These are phyloP conservation scores for Drosophila nigritarsus DNA, from an alignment of 2,888 invertebrate genomes.

Conservation along the genomic window DNA sequence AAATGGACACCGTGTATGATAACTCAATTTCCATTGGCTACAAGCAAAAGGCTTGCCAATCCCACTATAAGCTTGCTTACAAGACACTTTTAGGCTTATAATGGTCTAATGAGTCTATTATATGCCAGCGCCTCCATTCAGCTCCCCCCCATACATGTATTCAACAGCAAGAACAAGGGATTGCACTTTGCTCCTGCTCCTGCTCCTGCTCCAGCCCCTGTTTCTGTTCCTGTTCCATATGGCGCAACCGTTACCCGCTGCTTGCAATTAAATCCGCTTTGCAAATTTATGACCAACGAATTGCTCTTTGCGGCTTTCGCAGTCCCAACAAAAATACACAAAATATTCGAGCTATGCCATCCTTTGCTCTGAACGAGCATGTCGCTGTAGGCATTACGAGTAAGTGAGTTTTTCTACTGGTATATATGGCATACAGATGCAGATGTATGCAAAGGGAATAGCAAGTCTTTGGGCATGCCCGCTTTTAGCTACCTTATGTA, in stretches of 20 bases:
- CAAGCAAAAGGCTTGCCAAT: conserved; percentile 20
- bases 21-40: not conserved
- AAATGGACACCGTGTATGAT: not conserved
- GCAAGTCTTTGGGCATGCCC: conserved; percentile 11
- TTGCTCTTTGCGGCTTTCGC: conserved; percentile 65
- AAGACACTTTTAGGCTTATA: conserved; percentile 35
- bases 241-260: conserved; percentile 33
- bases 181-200: conserved; percentile 47
- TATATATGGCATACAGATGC: conserved; percentile 1
- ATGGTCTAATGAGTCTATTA: conserved; percentile 54
- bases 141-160: not conserved
- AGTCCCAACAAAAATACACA: conserved; percentile 40
- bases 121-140: conserved; percentile 17
- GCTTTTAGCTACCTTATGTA: conserved; percentile 48
- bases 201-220: not conserved
- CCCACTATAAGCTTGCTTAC: conserved; percentile 24
- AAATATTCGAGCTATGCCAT: conserved; percentile 46
- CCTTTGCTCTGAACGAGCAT: conserved; percentile 11
- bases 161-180: conserved; percentile 42
- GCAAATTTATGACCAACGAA: conserved; percentile 82
- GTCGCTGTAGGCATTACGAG: conserved; percentile 24
- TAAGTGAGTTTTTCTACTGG: conserved; percentile 35
- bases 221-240: conserved; percentile 6
- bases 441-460: conserved; percentile 38
- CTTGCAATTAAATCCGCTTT: conserved; percentile 81